phyloP scores from a whole-genome alignment of 2,888 invertebrate species.

The Eupithecia dodoneata region DNA sequence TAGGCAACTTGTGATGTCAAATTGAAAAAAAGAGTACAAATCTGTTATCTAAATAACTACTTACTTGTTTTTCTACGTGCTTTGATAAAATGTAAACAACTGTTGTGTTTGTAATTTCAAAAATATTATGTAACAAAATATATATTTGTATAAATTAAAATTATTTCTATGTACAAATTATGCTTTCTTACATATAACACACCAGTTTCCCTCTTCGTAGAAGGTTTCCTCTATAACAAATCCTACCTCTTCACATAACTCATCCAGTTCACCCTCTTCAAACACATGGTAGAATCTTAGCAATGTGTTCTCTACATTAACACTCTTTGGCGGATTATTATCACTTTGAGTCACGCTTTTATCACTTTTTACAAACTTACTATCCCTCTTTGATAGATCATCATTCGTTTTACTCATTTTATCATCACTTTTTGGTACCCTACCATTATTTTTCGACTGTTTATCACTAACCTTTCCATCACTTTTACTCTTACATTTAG shows the following conservation, averaged over 20 bases:
- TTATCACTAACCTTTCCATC: not conserved
- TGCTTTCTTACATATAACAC: conserved; percentile 89
- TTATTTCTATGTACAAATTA: conserved; percentile 42
- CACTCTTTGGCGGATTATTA: conserved; percentile 50
- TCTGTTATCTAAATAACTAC: conserved; percentile 50
- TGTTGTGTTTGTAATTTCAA: conserved; percentile 4
- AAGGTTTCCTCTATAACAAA: conserved; percentile 87
- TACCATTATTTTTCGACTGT: conserved; percentile 20
- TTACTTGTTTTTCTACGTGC: conserved; percentile 19
- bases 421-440: not conserved
- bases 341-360: conserved; percentile 7
- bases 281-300: conserved; percentile 98
- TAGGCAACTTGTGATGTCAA: conserved; percentile 55
- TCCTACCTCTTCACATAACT: conserved; percentile 83
- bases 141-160: conserved; percentile 16
- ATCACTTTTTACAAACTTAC: conserved; percentile 2
- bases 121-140: conserved; percentile 12
- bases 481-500: conserved; percentile 32
- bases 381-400: not conserved
- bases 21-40: conserved; percentile 65
- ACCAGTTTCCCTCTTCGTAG: conserved; percentile 99
- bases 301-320: conserved; percentile 79
- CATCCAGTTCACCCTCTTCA: conserved; percentile 90
- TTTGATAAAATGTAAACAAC: conserved; percentile 11
- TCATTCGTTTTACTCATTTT: not conserved